These are phyloP conservation scores for Falco naumanni DNA, from an alignment of 2,797 vertebrate species.

Conservation along the genomic window DNA sequence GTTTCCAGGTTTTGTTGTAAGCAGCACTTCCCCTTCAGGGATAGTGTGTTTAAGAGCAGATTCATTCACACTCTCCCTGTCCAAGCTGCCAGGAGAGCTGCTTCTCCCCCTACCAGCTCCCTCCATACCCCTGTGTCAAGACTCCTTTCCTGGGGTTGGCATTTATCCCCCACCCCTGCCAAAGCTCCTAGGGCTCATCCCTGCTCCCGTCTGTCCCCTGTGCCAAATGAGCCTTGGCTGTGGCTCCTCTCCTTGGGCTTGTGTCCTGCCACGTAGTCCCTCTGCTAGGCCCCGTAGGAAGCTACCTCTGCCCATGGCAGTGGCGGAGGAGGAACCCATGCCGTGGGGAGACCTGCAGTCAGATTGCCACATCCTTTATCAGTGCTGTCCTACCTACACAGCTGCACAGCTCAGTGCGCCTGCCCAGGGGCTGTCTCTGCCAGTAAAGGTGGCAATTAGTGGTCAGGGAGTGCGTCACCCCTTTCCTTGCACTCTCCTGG, in stretches of 20 bases:
- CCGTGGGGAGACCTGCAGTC: not conserved
- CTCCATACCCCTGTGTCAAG: not conserved
- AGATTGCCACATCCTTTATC: not conserved
- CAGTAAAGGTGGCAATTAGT: fast-evolving
- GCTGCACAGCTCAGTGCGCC: not conserved
- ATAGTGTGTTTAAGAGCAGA: not conserved
- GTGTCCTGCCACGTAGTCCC: too few species aligned
- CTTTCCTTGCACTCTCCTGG: not conserved
- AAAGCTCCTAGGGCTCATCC: not conserved
- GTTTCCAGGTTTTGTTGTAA: not conserved
- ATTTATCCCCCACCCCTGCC: not conserved
- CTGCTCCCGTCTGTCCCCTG: not conserved
- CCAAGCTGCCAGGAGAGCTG: not conserved
- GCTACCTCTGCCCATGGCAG: not conserved
- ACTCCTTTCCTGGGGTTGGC: not conserved
- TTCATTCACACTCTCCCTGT: not conserved
- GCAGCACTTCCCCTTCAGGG: not conserved
- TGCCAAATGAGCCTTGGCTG: not conserved
- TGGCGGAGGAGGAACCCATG: not conserved
- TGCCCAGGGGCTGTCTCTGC: not conserved
- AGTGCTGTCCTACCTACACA: not conserved
- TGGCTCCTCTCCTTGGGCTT: not conserved
- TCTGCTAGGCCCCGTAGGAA: not conserved
- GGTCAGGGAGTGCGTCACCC: not conserved
- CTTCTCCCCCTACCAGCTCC: not conserved